phyloP scores from a whole-genome alignment of 2,888 invertebrate species.

The Alloplasta piceator region DNA sequence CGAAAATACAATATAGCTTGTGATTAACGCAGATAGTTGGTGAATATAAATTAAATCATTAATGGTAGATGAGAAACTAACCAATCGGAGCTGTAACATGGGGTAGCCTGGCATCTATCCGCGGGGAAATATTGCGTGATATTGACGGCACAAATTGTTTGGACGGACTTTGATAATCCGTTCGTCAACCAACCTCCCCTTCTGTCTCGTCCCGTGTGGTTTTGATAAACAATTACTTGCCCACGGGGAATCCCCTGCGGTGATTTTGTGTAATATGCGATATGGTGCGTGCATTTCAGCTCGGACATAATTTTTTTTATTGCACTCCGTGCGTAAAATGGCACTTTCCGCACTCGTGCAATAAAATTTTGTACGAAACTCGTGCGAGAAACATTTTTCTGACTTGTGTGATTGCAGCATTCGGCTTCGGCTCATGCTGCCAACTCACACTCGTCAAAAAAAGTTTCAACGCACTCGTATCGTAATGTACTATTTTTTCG shows the following conservation, averaged over 20 bases:
- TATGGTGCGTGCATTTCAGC: not conserved
- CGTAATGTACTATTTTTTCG: too few relatives aligned
- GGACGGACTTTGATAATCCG: slow-evolving; percentile 43
- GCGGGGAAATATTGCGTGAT: slow-evolving; percentile 48
- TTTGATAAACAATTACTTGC: slow-evolving; percentile 52
- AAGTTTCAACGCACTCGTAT: too few relatives aligned
- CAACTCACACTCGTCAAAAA: too few relatives aligned
- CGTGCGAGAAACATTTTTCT: too few relatives aligned
- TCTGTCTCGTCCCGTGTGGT: slow-evolving; percentile 24
- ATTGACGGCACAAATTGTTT: slow-evolving; percentile 57
- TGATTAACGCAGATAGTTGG: slow-evolving; percentile 51
- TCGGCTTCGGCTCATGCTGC: too few relatives aligned
- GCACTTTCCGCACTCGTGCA: too few relatives aligned
- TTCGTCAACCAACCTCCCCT: slow-evolving; percentile 24
- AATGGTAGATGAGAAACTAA: slow-evolving; percentile 56
- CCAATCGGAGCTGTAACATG: slow-evolving; percentile 36
- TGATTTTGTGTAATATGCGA: slow-evolving; percentile 9
- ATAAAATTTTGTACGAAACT: too few relatives aligned
- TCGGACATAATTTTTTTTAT: slow-evolving; percentile 6
- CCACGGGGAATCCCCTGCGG: slow-evolving; percentile 6
- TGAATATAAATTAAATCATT: slow-evolving; percentile 67
- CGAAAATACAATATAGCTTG: slow-evolving; percentile 16
- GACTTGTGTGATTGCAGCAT: too few relatives aligned
- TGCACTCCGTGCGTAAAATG: too few relatives aligned
- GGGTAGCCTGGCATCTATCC: not conserved